Evolutionary conservation across 2,113 vertebrate species (phyloP).

Genomic region (Pachyramphus minor): DNA sequence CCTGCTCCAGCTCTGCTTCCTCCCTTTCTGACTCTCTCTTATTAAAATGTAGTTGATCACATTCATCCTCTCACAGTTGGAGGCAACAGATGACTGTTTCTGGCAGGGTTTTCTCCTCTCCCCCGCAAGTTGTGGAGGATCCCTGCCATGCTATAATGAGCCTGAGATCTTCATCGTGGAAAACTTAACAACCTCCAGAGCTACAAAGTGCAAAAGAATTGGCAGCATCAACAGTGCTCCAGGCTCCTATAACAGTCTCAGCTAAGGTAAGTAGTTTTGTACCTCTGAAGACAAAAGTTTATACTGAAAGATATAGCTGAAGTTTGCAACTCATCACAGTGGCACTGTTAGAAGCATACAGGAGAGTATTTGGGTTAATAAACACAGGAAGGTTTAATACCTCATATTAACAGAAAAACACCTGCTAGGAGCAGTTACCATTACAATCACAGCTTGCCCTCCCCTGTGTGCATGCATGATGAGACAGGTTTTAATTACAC

Average conservation of each 20-base stretch:
- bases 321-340: neutral
- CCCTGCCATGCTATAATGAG: rapidly evolving
- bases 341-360: neutral
- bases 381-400: slow-evolving; percentile 11
- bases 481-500: slow-evolving; percentile 51
- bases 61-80: neutral
- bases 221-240: neutral
- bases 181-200: neutral
- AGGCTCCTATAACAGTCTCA: neutral
- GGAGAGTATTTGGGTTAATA: neutral
- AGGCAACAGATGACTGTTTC: neutral
- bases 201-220: neutral
- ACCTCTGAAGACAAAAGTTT: neutral
- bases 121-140: neutral
- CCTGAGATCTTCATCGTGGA: neutral
- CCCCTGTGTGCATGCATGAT: neutral
- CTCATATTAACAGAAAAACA: slow-evolving; percentile 9
- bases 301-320: neutral
- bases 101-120: neutral
- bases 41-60: neutral
- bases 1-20: neutral
- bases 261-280: neutral
- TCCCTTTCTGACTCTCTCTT: neutral
- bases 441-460: slow-evolving; percentile 33
- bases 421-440: slow-evolving; percentile 10